Evolutionary conservation across 2,113 vertebrate genomes (phyloP).

Genomic region (Eidolon helvum): DNA sequence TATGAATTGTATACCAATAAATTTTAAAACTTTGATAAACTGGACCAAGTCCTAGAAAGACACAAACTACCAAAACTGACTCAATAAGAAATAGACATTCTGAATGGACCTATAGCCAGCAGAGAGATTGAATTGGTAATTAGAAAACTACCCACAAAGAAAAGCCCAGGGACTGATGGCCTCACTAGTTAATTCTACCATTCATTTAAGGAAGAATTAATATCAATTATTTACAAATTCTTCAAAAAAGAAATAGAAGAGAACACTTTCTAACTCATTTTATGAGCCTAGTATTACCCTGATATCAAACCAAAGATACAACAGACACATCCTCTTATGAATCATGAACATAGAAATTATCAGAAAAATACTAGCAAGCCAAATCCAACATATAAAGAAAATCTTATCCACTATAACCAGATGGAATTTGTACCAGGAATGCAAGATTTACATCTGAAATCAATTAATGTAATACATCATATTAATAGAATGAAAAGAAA

Average conservation of each 20-base stretch:
- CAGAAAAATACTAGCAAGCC: background rate
- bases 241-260: background rate
- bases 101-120: background rate
- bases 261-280: background rate
- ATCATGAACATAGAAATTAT: background rate
- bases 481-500: background rate
- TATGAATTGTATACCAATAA: background rate
- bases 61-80: background rate
- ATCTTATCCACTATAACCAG: background rate
- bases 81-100: background rate
- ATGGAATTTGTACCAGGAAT: background rate
- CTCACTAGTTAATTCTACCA: background rate
- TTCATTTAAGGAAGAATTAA: background rate
- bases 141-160: background rate
- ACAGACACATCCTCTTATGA: background rate
- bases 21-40: background rate
- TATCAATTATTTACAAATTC: background rate
- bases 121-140: background rate
- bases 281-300: background rate
- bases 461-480: background rate
- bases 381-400: background rate
- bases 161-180: background rate
- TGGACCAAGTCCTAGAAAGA: background rate
- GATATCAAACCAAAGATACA: background rate
- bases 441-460: background rate